Base-by-base conservation (phyloP, 1,140 invertebrate species). In the Zaprionus camerounensis region DNA sequence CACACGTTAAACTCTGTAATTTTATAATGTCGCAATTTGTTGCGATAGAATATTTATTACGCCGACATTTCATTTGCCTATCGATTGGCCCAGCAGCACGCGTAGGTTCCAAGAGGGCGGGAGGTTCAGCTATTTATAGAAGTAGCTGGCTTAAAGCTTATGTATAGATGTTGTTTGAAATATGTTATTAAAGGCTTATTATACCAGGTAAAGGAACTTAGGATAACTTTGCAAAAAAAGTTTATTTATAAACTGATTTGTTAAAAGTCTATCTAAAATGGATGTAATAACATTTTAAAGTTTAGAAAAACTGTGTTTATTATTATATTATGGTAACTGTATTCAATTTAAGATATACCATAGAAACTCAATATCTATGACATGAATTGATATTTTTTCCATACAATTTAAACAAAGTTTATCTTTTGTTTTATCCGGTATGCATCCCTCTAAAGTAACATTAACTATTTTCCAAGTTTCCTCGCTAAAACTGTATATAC, bases 21-120 rank as follows among this genome's bases (percentile, higher is more conserved):
- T 75, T 71, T 63, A 71, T 58, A 75, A 75, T 75, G 67, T 64
- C 63, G 58, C 67, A 71, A 71, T 75, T 71, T 75, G 67, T 70
- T 75, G 51, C 67, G 28, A 46, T 69, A 38, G 22, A 34, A 56
- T 74, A 70, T 74, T 74, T 63, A 74, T 70, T 70, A 31, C 58
- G 49, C n/a, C 34, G 17, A 46, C 57, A 69, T 57, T 46, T 62
- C 12, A 31, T 46, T 49, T 31, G 24, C 46, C 31, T 44, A 36
- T 53, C n/a, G 31, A 44, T 69, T 73, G n/a, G n/a, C 12, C 24
- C 1, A 11, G 26, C 41, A 26, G 56, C 11, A 22, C 20, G 3
- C 15, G 11, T 22, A 1, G 4, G 0, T 15, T 15, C 36, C 1
- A 38, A 5, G 36, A 6, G n/a, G 56, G 11, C 36, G 13, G 17